Evolutionary conservation across 2,113 vertebrate genomes (phyloP).

Genomic region (Gasterosteus nipponicus): DNA sequence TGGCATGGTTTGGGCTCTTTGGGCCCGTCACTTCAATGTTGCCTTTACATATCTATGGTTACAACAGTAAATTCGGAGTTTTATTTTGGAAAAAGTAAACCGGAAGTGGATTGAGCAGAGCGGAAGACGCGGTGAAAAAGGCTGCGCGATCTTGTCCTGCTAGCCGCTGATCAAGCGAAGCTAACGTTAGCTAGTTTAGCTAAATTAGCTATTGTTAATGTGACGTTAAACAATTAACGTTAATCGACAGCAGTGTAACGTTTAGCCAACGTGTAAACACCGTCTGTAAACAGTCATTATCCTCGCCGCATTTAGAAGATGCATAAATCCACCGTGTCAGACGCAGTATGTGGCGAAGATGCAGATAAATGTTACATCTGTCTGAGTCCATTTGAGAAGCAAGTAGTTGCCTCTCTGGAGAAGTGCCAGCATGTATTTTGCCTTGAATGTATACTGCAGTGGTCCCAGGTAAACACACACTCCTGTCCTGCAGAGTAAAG

Average conservation of each 20-base stretch:
- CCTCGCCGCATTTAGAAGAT: background rate
- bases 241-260: background rate
- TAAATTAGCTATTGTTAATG: background rate
- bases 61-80: background rate
- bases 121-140: background rate
- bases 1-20: background rate
- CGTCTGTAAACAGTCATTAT: background rate
- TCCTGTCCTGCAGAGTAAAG: background rate
- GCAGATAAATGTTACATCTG: constrained; percentile 66
- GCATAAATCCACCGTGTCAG: background rate
- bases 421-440: constrained; percentile 67
- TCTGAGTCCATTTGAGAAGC: constrained; percentile 44
- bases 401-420: constrained; percentile 53
- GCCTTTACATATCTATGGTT: too few relatives aligned
- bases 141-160: too few relatives aligned
- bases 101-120: constrained; percentile 2
- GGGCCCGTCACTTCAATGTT: background rate
- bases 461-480: constrained; percentile 62
- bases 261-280: background rate
- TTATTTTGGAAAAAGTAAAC: constrained; percentile 21
- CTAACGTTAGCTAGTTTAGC: too few relatives aligned
- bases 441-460: constrained; percentile 64
- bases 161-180: too few relatives aligned
- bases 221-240: too few relatives aligned
- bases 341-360: background rate